Percentiles rank a stretch among this genome's conserved stretches.
These are phyloP conservation scores for Mus pahari DNA, from an alignment of 2,113 vertebrate species.

Conservation along the genomic window DNA sequence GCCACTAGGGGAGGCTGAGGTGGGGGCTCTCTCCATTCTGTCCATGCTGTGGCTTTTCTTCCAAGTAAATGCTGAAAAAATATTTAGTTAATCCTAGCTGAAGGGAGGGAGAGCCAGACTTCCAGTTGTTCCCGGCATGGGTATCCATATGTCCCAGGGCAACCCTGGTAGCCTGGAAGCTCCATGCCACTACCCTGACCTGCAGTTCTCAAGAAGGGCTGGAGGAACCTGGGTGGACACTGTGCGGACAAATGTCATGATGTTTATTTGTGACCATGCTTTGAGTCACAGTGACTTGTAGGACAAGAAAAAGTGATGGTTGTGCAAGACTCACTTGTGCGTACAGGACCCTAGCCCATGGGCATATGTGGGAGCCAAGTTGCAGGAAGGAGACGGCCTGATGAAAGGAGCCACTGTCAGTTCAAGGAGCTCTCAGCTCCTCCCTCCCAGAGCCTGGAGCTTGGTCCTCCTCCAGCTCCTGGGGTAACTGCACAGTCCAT, in stretches of 20 bases:
- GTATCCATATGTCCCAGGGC: too few relatives aligned
- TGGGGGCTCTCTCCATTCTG: neutral
- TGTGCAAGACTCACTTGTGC: neutral
- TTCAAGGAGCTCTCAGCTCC: neutral
- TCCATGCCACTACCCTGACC: neutral
- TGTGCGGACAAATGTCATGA: neutral
- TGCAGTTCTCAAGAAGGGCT: neutral
- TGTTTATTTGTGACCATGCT: neutral
- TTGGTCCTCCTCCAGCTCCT: neutral
- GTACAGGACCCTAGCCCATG: neutral
- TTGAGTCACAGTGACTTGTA: neutral
- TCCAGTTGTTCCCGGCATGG: neutral
- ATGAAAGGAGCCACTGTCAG: neutral
- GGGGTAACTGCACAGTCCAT: neutral
- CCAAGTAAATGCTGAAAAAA: constrained; percentile 17
- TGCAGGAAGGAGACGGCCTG: neutral
- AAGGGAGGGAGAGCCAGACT: neutral
- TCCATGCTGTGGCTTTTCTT: neutral
- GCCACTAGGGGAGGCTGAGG: neutral
- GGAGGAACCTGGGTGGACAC: neutral
- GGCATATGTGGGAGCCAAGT: neutral
- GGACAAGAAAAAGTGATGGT: neutral
- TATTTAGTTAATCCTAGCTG: neutral
- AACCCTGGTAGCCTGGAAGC: neutral
- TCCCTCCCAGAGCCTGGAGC: neutral